A percentile compares a stretch with the other conserved stretches of the same genome.
Conservation (phyloP, 2,113 vertebrate species). For the Clarias gariepinus region DNA sequence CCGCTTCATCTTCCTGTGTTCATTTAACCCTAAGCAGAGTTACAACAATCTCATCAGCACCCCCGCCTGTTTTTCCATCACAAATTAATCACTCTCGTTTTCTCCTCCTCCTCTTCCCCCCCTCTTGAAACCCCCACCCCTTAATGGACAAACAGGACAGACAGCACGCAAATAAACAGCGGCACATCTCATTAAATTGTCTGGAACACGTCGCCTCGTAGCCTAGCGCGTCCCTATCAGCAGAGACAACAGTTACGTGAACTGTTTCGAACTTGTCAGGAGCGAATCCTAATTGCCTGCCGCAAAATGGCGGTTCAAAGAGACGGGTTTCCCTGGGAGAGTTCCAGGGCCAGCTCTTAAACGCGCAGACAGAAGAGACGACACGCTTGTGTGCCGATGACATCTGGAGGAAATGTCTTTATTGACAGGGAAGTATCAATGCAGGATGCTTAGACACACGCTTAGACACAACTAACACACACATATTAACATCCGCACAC, state of each 20-base stretch:
- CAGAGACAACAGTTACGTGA: slow-evolving; percentile 79
- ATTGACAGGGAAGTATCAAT: slow-evolving; percentile 80
- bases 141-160: slow-evolving; percentile 74
- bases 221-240: slow-evolving; percentile 77
- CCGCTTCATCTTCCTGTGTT: slow-evolving; percentile 55
- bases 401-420: slow-evolving; percentile 84
- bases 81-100: slow-evolving; percentile 57
- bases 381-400: slow-evolving; percentile 79
- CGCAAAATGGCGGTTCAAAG: slow-evolving; percentile 78
- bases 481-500: slow-evolving; percentile 15
- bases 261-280: slow-evolving; percentile 85
- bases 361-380: slow-evolving; percentile 74
- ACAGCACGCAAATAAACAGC: slow-evolving; percentile 75
- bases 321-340: slow-evolving; percentile 82
- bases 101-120: slow-evolving; percentile 17
- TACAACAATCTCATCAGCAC: slow-evolving; percentile 51
- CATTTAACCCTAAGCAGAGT: slow-evolving; percentile 63
- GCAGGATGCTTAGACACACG: slow-evolving; percentile 59
- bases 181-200: slow-evolving; percentile 80
- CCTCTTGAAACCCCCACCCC: slow-evolving; percentile 55
- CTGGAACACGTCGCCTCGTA: slow-evolving; percentile 73
- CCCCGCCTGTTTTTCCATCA: slow-evolving; percentile 62
- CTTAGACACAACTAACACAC: slow-evolving; percentile 1
- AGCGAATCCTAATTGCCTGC: slow-evolving; percentile 80
- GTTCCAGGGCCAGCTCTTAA: slow-evolving; percentile 75